A percentile compares a stretch with the other conserved stretches of the same genome.
phyloP scores from a whole-genome alignment of 2,888 invertebrate genomes.

The Tubulanus polymorphus region DNA sequence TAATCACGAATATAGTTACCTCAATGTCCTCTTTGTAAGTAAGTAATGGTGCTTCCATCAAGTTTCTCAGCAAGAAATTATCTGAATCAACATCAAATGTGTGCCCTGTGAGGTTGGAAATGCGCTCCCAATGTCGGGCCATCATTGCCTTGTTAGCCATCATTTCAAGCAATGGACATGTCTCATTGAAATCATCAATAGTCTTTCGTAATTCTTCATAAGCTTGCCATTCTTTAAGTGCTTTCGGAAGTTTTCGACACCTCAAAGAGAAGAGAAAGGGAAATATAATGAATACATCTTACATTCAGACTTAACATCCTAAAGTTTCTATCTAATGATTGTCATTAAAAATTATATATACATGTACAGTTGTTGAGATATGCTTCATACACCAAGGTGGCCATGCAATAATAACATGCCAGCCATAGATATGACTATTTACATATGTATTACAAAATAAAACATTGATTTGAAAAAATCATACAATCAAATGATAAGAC shows the following conservation, averaged over 20 bases:
- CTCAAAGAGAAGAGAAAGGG: slow-evolving; percentile 53
- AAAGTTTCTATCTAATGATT: no score
- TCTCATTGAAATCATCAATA: slow-evolving; percentile 96
- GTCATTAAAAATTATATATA: no score
- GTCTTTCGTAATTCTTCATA: slow-evolving; percentile 93
- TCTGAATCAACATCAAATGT: slow-evolving; percentile 89
- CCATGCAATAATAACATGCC: no score
- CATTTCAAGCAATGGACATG: slow-evolving; percentile 89
- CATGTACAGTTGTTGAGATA: no score
- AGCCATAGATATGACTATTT: no score
- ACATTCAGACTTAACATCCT: no score
- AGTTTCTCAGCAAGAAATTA: slow-evolving; percentile 88
- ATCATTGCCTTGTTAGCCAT: slow-evolving; percentile 99
- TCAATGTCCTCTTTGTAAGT: slow-evolving; percentile 95
- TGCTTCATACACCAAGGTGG: no score
- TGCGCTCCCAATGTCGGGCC: slow-evolving; percentile 91
- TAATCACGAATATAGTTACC: slow-evolving; percentile 54
- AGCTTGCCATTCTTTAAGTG: slow-evolving; percentile 88
- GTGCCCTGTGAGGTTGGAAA: slow-evolving; percentile 84
- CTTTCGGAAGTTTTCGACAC: slow-evolving; percentile 91
- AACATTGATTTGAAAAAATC: no score
- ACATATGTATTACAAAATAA: no score
- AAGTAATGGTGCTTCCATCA: slow-evolving; percentile 87
- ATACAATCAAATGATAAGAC: no score
- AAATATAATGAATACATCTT: no score